A percentile compares a stretch with the other conserved stretches of the same genome.
phyloP scores from a whole-genome alignment of 2,113 vertebrate genomes.

The Ctenomys sociabilis region DNA sequence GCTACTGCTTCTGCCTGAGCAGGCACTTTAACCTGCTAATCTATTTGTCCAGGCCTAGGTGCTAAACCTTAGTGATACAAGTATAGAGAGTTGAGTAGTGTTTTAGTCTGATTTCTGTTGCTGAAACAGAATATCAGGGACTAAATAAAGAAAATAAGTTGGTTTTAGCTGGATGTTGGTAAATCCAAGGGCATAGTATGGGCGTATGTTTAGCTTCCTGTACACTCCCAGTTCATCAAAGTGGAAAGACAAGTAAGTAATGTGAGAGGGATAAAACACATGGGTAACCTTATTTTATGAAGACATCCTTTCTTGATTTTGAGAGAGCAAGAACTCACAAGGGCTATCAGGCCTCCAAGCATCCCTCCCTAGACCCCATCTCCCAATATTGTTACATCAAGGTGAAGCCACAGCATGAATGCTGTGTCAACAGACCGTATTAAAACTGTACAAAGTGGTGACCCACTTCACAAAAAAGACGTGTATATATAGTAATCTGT shows the following conservation, averaged over 20 bases:
- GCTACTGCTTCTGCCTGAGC: too few relatives aligned
- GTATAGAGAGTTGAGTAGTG: fast-evolving
- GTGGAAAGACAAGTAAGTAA: background rate
- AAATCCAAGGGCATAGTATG: background rate
- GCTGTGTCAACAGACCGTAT: background rate
- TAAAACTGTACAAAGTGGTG: background rate
- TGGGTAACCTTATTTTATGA: background rate
- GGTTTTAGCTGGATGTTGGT: background rate
- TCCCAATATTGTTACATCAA: background rate
- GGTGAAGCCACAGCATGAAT: background rate
- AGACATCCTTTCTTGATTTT: background rate
- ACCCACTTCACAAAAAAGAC: background rate
- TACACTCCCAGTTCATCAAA: background rate
- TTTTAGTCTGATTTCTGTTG: background rate
- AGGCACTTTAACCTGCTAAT: too few relatives aligned
- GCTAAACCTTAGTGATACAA: too few relatives aligned
- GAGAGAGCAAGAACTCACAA: background rate
- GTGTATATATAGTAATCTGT: background rate
- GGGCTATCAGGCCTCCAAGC: background rate
- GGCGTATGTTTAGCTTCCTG: background rate
- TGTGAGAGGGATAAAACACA: background rate
- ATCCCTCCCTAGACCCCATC: background rate
- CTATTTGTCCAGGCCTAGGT: too few relatives aligned
- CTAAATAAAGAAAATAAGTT: background rate
- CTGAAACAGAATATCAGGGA: background rate